Base-by-base conservation (phyloP, 2,888 invertebrate species). In the Drosophila hamatofila region DNA sequence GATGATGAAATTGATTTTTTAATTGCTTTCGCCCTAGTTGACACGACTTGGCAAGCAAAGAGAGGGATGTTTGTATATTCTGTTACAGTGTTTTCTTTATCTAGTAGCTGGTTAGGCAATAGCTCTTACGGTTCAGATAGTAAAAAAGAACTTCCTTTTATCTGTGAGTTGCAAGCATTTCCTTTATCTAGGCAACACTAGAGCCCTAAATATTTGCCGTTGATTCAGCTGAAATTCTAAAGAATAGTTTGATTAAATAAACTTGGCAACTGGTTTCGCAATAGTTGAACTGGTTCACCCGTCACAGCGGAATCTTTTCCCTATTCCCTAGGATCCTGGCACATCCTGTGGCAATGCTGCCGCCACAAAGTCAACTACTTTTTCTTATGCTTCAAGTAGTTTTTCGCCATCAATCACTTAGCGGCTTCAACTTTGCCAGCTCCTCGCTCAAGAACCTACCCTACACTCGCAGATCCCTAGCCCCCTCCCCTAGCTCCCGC, bases 351-450 rank as follows among this genome's bases (percentile, higher is more conserved):
- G 21, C 41, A 27, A 30, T 49, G n/a, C 44, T 69, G 52, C 54
- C 75, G 41, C 37, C 49, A 58, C 54, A 39, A 39, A 72, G 77
- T 67, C 67, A 77, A 67, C 58, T 66, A 55, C 44, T 52, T 63
- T 57, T 63, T 59, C 59, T 35, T 49, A 14, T 51, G 41, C 33
- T n/a, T 49, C n/a, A 25, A 30, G 37, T 58, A 46, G 41, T 60
- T 60, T 59, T 62, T 21, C 25, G 23, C 71, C 78, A 78, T 77
- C 77, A 77, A 77, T 77, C 77, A 77, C 75, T 74, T 71, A 63
- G 75, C 46, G 75, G 75, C 62, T 71, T 74, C 64, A 77, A 74
- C 70, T 76, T 78, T 66, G 44, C 51, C 21, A 39, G 18, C 41
- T 25, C 39, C 16, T 33, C 16, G 18, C 8, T n/a, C 37, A 11